Percentiles rank a stretch among this genome's conserved stretches.
Evolutionary conservation across 2,888 invertebrate genomes (phyloP).

Genomic region (Matsumyia berberina): DNA sequence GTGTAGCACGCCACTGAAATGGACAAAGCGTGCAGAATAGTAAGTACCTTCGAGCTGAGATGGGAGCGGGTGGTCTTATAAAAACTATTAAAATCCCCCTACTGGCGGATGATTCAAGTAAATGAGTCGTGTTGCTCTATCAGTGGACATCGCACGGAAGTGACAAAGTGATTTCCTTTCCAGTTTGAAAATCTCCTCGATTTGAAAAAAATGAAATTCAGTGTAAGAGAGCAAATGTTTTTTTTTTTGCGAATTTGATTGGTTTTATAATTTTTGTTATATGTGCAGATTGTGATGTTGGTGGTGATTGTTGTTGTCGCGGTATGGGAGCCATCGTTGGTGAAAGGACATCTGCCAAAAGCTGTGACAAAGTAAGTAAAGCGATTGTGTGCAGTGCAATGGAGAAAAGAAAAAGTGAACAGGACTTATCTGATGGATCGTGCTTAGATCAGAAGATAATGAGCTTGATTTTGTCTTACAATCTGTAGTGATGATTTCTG

Average conservation of each 20-base stretch:
- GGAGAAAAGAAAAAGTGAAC: neutral
- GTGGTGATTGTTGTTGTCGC: conserved; percentile 33
- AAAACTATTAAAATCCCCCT: conserved; percentile 59
- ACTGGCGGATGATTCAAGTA: conserved; percentile 46
- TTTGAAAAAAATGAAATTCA: conserved; percentile 61
- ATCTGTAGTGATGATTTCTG: neutral
- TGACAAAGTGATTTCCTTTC: conserved; percentile 21
- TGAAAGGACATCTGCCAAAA: conserved; percentile 64
- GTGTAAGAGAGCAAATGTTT: conserved; percentile 48
- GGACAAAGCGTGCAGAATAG: conserved; percentile 66
- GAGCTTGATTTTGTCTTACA: no score
- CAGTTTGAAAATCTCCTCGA: neutral
- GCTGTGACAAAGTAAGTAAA: conserved; percentile 64
- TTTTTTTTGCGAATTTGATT: conserved; percentile 6
- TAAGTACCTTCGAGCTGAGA: conserved; percentile 33
- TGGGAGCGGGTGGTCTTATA: conserved; percentile 45
- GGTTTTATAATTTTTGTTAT: conserved; percentile 12
- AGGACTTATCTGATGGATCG: no score
- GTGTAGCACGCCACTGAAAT: conserved; percentile 47
- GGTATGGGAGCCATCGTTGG: conserved; percentile 34
- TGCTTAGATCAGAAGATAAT: no score
- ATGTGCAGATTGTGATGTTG: conserved; percentile 51
- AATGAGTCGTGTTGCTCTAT: conserved; percentile 55
- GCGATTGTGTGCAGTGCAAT: conserved; percentile 11
- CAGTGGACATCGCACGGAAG: conserved; percentile 60